Conservation (phyloP, 2,888 invertebrate species). For the Habrosyne pyritoides region DNA sequence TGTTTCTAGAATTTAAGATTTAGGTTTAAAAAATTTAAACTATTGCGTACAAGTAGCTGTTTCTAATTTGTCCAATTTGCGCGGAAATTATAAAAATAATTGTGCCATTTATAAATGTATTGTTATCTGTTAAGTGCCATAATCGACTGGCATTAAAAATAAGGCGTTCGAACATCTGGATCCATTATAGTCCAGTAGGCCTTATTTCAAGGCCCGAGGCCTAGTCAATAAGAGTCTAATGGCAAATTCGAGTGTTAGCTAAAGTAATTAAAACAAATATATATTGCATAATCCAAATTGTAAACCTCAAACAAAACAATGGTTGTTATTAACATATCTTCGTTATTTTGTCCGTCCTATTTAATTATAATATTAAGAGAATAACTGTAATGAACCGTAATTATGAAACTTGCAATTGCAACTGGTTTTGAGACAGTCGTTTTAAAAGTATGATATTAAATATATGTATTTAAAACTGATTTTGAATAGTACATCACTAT, state of each 20-base stretch:
- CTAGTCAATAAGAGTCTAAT: not conserved
- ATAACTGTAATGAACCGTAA: not conserved
- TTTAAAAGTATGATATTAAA: too few species aligned
- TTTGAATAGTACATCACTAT: too few species aligned
- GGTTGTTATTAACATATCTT: slow-evolving; percentile 1
- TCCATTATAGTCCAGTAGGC: not conserved
- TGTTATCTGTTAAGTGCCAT: not conserved
- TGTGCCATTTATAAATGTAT: slow-evolving; percentile 1
- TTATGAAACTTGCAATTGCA: not conserved
- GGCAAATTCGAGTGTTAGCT: not conserved
- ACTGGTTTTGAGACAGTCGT: not conserved
- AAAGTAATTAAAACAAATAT: not conserved
- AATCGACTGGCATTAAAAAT: not conserved
- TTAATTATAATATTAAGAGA: not conserved
- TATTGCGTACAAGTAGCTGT: slow-evolving; percentile 7
- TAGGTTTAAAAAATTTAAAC: not conserved
- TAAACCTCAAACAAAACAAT: not conserved
- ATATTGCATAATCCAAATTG: not conserved
- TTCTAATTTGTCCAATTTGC: slow-evolving; percentile 10
- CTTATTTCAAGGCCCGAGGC: not conserved
- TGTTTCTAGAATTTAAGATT: slow-evolving; percentile 46
- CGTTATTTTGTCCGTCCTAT: not conserved
- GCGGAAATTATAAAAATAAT: not conserved
- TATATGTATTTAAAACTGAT: too few species aligned
- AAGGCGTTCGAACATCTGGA: not conserved